These are phyloP conservation scores for Agonopterix heracliana DNA, from an alignment of 2,888 invertebrate genomes.

Conservation along the genomic window DNA sequence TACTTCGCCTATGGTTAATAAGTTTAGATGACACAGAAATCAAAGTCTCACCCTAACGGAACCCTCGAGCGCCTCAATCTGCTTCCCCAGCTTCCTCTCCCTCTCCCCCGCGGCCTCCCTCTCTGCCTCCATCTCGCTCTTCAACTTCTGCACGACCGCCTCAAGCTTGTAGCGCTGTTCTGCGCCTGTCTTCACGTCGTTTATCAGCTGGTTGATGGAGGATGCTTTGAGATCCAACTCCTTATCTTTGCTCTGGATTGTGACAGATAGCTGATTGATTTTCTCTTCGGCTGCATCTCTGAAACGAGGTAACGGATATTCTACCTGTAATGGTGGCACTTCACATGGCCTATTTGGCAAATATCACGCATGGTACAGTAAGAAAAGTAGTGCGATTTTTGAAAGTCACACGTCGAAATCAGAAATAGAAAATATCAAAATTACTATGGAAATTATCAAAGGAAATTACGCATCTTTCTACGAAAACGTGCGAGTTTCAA, in stretches of 20 bases:
- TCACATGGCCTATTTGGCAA: no score
- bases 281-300: conserved; percentile 19
- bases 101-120: conserved; percentile 22
- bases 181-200: conserved; percentile 28
- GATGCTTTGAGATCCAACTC: conserved; percentile 29
- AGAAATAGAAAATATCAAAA: no score
- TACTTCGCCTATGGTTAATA: no score
- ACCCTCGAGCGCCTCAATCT: conserved; percentile 26
- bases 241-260: conserved; percentile 20
- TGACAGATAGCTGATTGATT: conserved; percentile 16
- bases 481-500: no score
- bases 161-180: conserved; percentile 29
- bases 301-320: neutral
- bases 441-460: no score
- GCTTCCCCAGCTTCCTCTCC: conserved; percentile 20
- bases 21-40: no score
- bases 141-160: conserved; percentile 20
- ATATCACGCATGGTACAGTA: no score
- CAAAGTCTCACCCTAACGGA: conserved; percentile 21
- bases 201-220: conserved; percentile 34
- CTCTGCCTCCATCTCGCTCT: conserved; percentile 25
- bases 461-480: no score
- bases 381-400: no score
- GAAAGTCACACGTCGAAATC: no score
- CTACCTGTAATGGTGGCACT: no score